phyloP scores from a whole-genome alignment of 2,113 vertebrate species.

The Suricata suricatta region DNA sequence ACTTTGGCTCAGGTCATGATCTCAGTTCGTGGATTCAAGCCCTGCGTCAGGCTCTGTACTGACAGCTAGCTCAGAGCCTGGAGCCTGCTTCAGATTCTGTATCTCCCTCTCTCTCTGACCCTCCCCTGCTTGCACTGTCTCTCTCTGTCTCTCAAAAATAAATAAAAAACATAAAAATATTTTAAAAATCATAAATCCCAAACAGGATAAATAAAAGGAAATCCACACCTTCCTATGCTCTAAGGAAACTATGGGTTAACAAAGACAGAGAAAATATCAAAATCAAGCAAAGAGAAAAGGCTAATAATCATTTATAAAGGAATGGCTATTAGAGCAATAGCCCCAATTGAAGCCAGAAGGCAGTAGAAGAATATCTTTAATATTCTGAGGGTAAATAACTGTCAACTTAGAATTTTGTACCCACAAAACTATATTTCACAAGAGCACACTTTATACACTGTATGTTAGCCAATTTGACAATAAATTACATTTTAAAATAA shows the following conservation, averaged over 20 bases:
- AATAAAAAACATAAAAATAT: no score
- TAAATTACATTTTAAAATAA: no score
- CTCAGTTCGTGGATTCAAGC: no score
- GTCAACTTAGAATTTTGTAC: not conserved
- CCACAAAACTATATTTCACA: not conserved
- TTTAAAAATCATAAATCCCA: not conserved
- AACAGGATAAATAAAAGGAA: constrained; percentile 15
- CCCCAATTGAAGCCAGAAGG: not conserved
- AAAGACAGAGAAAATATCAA: not conserved
- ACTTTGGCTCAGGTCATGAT: no score
- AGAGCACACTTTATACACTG: no score
- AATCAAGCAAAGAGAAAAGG: not conserved
- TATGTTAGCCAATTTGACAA: no score
- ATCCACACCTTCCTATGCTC: not conserved
- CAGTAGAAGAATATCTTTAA: not conserved
- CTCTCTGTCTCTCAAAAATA: no score
- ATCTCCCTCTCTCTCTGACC: no score
- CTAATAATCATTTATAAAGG: not conserved
- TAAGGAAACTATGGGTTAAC: not conserved
- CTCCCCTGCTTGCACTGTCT: no score
- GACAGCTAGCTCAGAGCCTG: no score
- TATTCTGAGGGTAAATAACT: not conserved
- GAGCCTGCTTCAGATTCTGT: no score
- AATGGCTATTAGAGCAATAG: not conserved
- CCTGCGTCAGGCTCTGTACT: no score